phyloP scores from a whole-genome alignment of 2,888 invertebrate species.

The Nematopogon swammerdamellus region DNA sequence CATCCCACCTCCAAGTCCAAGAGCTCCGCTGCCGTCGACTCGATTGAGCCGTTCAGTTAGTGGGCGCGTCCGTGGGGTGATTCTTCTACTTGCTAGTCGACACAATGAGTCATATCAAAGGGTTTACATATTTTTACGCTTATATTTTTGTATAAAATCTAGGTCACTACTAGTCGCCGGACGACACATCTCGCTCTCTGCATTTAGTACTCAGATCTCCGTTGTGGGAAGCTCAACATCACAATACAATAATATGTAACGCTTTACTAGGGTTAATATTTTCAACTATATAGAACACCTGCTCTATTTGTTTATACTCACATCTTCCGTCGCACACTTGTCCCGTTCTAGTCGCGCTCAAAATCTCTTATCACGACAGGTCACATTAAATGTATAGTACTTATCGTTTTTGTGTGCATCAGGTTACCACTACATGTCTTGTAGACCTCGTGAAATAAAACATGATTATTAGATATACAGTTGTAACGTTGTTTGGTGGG shows the following conservation, averaged over 20 bases:
- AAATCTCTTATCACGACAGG: too few species aligned
- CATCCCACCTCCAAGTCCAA: constrained; percentile 26
- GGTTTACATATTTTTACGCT: constrained; percentile 1
- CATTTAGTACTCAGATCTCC: background rate
- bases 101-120: constrained; percentile 1
- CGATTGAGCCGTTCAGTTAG: constrained; percentile 35
- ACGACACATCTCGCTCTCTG: background rate
- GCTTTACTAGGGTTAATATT: constrained; percentile 34
- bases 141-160: constrained; percentile 2
- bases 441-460: too few species aligned
- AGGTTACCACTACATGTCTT: too few species aligned
- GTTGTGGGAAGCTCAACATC: constrained; percentile 6
- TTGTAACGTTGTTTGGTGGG: too few species aligned
- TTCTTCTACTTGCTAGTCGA: background rate
- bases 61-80: constrained; percentile 12
- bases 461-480: too few species aligned
- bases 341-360: too few species aligned
- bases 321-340: too few species aligned
- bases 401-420: too few species aligned
- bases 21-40: constrained; percentile 36
- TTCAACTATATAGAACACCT: too few species aligned
- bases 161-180: background rate
- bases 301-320: too few species aligned
- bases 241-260: constrained; percentile 44
- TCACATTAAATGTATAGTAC: too few species aligned